A percentile compares a stretch with the other conserved stretches of the same genome.
phyloP scores from a whole-genome alignment of 2,888 invertebrate species.

The Perizoma flavofasciatum region DNA sequence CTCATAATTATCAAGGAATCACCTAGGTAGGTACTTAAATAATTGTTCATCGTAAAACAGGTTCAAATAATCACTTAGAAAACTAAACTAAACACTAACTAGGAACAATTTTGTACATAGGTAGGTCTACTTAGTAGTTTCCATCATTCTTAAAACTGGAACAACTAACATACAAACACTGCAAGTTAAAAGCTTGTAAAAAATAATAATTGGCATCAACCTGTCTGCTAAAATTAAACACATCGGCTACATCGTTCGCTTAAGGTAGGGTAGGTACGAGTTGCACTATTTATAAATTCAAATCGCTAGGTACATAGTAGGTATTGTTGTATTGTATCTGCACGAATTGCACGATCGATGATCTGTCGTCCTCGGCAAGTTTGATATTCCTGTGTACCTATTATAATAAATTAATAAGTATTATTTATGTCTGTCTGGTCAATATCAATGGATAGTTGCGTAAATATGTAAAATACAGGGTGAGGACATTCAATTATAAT shows the following conservation, averaged over 20 bases:
- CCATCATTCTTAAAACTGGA: too few relatives aligned
- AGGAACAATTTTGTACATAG: too few relatives aligned
- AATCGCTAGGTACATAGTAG: constrained; percentile 69
- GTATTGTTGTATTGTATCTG: constrained; percentile 79
- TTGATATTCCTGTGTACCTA: constrained; percentile 58
- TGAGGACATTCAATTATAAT: neutral
- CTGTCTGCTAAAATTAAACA: constrained; percentile 26
- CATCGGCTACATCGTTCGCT: constrained; percentile 42
- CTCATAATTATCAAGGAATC: too few relatives aligned
- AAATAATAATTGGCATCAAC: constrained; percentile 12
- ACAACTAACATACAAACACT: too few relatives aligned
- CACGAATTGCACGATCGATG: constrained; percentile 44
- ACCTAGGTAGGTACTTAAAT: too few relatives aligned
- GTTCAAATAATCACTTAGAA: too few relatives aligned
- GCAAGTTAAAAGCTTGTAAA: too few relatives aligned
- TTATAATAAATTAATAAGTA: too few relatives aligned
- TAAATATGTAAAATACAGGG: neutral
- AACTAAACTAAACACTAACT: too few relatives aligned
- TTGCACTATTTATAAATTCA: constrained; percentile 79
- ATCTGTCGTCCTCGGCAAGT: constrained; percentile 57
- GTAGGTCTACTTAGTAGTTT: too few relatives aligned
- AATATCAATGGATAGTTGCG: constrained; percentile 24
- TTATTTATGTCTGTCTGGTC: constrained; percentile 4
- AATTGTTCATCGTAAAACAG: too few relatives aligned
- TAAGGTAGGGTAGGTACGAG: constrained; percentile 44